Base-by-base conservation (phyloP, 2,888 invertebrate genomes). In the Rhagium mordax region DNA sequence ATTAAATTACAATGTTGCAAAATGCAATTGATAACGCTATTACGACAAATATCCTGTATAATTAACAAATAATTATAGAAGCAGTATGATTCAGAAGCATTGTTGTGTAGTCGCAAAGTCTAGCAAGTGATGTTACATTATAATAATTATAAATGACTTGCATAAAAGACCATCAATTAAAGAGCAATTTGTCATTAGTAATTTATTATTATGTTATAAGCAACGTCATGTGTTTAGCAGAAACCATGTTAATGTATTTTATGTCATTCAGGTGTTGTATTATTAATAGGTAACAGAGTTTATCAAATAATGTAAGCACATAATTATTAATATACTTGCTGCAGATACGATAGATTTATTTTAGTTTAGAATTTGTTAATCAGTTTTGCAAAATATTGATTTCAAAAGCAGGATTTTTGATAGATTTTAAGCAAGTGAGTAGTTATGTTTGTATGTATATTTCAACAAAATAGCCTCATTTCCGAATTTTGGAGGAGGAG, bases 81-180 rank as follows among this genome's bases (percentile, higher is more conserved):
- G 13, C 33, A 41, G n/a, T 41, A 41, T 41, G n/a, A 41, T n/a
- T 41, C n/a, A n/a, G 33, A 33, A 33, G n/a, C n/a, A 41, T 33
- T 59, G 59, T 59, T 59, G 8, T 55, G 57, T 47, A 64, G 70
- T 53, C 70, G 16, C 16, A 70, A 70, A 64, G 70, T 70, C 70
- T 70, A 64, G 64, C 47, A 70, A 70, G 57, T 65, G 60, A 71
- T 71, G 66, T 55, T 67, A 4, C 47, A 53, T n/a, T n/a, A 67
- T 53, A 67, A 5, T 72, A 61, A 72, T 67, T 67, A 67, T 61
- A 41, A 64, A 53, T 66, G 70, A 73, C 65, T 73, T 73, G 73
- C 65, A 73, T 66, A 61, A 66, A 69, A 70, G 53, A 60, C 41
- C 70, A 48, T 73, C 65, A 60, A 73, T 73, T 73, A 73, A 73